Base-by-base conservation (phyloP, 2,113 vertebrate species). In the Marmota flaviventris region DNA sequence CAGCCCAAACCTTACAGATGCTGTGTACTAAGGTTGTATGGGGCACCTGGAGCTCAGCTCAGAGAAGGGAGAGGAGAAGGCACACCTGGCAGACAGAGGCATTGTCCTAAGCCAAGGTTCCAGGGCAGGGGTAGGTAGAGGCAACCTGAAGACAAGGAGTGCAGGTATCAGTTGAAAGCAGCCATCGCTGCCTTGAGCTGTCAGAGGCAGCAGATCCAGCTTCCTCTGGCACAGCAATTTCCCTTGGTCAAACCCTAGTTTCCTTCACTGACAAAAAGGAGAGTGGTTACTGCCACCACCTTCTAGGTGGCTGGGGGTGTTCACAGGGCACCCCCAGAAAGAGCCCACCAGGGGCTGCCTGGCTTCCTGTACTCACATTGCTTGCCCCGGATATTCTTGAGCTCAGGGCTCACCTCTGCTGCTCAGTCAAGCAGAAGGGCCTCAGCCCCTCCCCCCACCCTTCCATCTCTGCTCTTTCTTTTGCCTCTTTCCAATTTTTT, bases 11-110 rank as follows among this genome's bases (percentile, higher is more conserved):
- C 18, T 14, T 53, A 39, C 24, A 24, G 34, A 22, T 34, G 67
- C 70, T 39, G 1, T 24, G 0, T n/a, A 18, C 39, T 34, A 61
- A 42, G 81, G 34, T 39, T 22, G 56, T 63, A 34, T 1, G 9
- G 45, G 22, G 42, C 27, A 18, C 25, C 53, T 25, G 4, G 25
- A 79, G 27, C 29, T 67, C 34, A 3, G 76, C 63, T 24, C 29
- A 6, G 75, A 90, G 72, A 58, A 34, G 37, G 58, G 16, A n/a
- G 7, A 14, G 20, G 37, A 9, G 25, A 56, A 70, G 10, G 32
- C 0, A 3, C 0, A 0, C 61, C 12, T 12, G 2, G 63, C n/a
- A 51, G 9, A 34, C 56, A 53, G 25, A 39, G 10, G 32, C 13
- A 39, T 25, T 8, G 4, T 45, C 56, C 20, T 17, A 63, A 69